Conservation (phyloP, 2,888 invertebrate species). For the Catocala sponsa region DNA sequence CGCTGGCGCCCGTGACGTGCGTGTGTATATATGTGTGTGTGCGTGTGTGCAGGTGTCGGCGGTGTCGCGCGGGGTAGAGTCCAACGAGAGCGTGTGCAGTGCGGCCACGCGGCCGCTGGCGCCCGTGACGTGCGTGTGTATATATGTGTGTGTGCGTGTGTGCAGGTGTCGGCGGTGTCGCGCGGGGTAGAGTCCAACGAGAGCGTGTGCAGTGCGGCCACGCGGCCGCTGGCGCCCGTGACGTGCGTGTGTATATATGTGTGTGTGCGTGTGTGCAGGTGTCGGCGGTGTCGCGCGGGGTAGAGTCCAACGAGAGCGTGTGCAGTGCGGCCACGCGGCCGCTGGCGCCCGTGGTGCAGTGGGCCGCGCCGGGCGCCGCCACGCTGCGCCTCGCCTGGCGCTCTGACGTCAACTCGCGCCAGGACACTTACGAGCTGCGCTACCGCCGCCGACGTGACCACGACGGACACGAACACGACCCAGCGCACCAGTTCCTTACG, state of each 20-base stretch:
- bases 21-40: too few species aligned
- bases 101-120: slow-evolving; percentile 95
- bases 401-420: slow-evolving; percentile 96
- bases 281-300: slow-evolving; percentile 94
- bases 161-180: slow-evolving; percentile 92
- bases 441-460: slow-evolving; percentile 86
- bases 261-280: slow-evolving; percentile 68
- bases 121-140: slow-evolving; percentile 86
- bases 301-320: slow-evolving; percentile 92
- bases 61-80: slow-evolving; percentile 94
- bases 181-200: slow-evolving; percentile 94
- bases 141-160: not conserved
- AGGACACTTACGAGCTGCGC: slow-evolving; percentile 94
- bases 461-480: slow-evolving; percentile 14
- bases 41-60: slow-evolving; percentile 88
- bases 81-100: slow-evolving; percentile 91
- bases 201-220: slow-evolving; percentile 91
- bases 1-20: too few species aligned
- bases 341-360: slow-evolving; percentile 95
- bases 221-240: slow-evolving; percentile 95
- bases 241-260: not conserved
- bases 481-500: slow-evolving; percentile 24
- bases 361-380: slow-evolving; percentile 91
- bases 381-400: slow-evolving; percentile 96
- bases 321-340: slow-evolving; percentile 94